phyloP scores from a whole-genome alignment of 2,797 vertebrate genomes.

The Macropodus opercularis region DNA sequence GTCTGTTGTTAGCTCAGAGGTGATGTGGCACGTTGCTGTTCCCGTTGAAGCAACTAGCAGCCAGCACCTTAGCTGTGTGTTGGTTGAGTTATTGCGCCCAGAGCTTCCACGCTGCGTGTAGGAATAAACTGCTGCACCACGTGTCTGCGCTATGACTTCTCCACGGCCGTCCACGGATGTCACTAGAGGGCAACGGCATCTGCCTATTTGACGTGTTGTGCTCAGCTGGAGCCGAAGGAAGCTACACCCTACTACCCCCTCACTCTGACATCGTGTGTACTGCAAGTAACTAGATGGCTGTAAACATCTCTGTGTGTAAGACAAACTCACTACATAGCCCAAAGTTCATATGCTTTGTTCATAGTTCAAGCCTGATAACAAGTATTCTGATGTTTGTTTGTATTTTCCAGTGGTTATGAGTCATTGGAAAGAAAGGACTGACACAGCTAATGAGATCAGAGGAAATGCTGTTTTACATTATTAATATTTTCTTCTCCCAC shows the following conservation, averaged over 20 bases:
- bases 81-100: conserved; percentile 3
- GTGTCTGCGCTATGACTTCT: conserved; percentile 13
- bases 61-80: conserved; percentile 13
- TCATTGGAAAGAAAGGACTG: conserved; percentile 9
- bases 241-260: conserved; percentile 4
- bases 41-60: neutral
- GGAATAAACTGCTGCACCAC: conserved; percentile 30
- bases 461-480: conserved; percentile 33
- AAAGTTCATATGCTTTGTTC: conserved; percentile 5
- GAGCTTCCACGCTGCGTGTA: conserved; percentile 9
- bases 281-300: conserved; percentile 11
- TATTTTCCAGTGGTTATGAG: neutral
- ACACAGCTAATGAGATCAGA: conserved; percentile 38
- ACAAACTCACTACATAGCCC: neutral
- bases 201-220: conserved; percentile 9
- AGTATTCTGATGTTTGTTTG: conserved; percentile 1
- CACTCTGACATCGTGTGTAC: conserved; percentile 33
- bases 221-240: conserved; percentile 25
- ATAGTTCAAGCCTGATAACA: conserved; percentile 25
- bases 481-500: conserved; percentile 4
- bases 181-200: conserved; percentile 13
- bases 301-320: conserved; percentile 5
- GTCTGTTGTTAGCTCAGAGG: conserved; percentile 5
- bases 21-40: conserved; percentile 8
- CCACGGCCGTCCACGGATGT: conserved; percentile 15